Base-by-base conservation (phyloP, 1,140 invertebrate species). In the Bombus breviceps region DNA sequence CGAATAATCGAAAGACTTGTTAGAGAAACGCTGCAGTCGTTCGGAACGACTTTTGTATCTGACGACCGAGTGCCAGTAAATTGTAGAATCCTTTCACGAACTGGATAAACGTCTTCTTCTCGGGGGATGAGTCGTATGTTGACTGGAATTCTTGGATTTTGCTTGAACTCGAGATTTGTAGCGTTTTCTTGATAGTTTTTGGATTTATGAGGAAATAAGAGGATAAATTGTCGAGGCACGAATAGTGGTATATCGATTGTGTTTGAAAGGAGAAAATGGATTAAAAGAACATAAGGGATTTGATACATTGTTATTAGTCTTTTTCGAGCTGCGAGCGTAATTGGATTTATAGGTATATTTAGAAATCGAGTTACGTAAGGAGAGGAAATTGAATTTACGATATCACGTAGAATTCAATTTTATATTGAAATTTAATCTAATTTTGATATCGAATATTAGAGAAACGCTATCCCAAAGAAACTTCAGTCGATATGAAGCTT, bases 1-100 rank as follows among this genome's bases (percentile, higher is more conserved):
- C 62, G 47, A 83, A 88, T 86, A 86, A 89, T 89, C 87, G 88
- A 89, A 81, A 78, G 81, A 82, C 79, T 80, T 72, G 87, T 80
- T 71, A 68, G 69, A 66, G 41, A 39, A 62, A n/a, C 53, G 62
- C 37, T 43, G 15, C 22, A 28, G 34, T 9, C 57, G 57, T 59
- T 12, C 57, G 10, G 4, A n/a, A n/a, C 28, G 28, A 62, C 59
- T 62, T 62, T 62, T n/a, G 59, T n/a, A 62, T 62, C 59, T 4
- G 10, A 12, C 59, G 59, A 22, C 47, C 47, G 47, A 53, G 47
- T 53, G 10, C 59, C 59, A n/a, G 59, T 62, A 62, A 62, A 62
- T 62, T 62, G 59, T 62, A 28, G 59, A n/a, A 62, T 62, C 28
- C 12, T 62, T 1, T 12, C 28, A n/a, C 3, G 28, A n/a, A n/a